A percentile compares a stretch with the other conserved stretches of the same genome.
Conservation (phyloP, 2,113 vertebrate genomes). For the Nothoprocta perdicaria region DNA sequence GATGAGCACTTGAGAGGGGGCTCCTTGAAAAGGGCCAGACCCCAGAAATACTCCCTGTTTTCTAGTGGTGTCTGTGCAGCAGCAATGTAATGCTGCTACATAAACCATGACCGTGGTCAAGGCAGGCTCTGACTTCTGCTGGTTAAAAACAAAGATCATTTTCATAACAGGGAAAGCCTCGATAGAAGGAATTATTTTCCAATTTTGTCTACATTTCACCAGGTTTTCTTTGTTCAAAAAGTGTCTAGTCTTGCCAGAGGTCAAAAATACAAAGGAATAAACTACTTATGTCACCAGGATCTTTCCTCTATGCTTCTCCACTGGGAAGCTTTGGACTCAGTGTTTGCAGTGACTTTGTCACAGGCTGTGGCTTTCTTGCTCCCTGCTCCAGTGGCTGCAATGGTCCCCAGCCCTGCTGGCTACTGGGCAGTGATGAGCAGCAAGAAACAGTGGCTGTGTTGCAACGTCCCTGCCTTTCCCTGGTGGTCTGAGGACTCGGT, state of each 20-base stretch:
- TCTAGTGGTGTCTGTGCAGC: not conserved
- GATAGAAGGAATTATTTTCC: not conserved
- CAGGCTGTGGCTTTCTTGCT: not conserved
- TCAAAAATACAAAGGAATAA: not conserved
- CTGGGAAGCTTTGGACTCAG: not conserved
- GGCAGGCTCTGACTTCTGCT: not conserved
- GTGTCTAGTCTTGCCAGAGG: not conserved
- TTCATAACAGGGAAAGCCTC: not conserved
- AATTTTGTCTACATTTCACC: not conserved
- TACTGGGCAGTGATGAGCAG: not conserved
- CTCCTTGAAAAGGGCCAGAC: not conserved
- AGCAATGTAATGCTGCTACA: not conserved
- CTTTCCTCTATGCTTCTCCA: not conserved
- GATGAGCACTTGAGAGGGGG: not conserved
- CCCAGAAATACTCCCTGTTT: not conserved
- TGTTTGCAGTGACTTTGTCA: not conserved
- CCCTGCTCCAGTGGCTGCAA: not conserved
- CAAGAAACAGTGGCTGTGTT: not conserved
- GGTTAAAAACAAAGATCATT: not conserved
- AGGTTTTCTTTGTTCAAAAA: not conserved
- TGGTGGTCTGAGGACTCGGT: not conserved
- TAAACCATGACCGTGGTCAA: not conserved
- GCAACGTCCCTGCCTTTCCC: not conserved
- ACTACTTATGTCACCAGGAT: not conserved
- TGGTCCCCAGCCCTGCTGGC: not conserved